phyloP scores from a whole-genome alignment of 2,797 vertebrate genomes.

The Lutjanus argentimaculatus region DNA sequence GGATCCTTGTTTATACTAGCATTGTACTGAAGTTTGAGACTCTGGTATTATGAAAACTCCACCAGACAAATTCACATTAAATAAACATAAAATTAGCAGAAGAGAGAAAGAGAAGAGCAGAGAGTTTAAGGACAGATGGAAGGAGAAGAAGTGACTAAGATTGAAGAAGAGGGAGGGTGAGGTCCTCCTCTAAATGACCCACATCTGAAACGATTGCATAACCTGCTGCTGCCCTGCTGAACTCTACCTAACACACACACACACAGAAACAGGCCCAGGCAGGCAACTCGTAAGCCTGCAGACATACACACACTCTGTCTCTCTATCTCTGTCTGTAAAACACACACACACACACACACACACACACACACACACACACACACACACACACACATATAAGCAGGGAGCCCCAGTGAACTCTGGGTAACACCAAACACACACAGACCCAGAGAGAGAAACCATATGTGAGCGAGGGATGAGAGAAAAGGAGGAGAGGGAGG shows the following conservation, averaged over 20 bases:
- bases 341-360: conserved; percentile 48
- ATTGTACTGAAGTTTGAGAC: no score
- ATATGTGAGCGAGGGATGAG: conserved; percentile 82
- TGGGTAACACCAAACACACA: conserved; percentile 81
- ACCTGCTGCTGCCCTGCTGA: conserved; percentile 71
- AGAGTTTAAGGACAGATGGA: not conserved
- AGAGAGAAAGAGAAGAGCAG: not conserved
- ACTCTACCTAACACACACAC: conserved; percentile 60
- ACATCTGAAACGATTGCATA: conserved; percentile 78
- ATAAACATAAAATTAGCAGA: not conserved
- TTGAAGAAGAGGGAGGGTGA: not conserved
- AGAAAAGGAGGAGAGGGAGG: conserved; percentile 57
- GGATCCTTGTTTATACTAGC: no score
- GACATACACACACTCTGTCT: conserved; percentile 47
- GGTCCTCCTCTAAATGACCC: conserved; percentile 47
- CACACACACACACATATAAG: conserved; percentile 39
- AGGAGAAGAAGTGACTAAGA: not conserved
- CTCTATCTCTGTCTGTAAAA: conserved; percentile 36
- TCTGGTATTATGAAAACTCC: no score
- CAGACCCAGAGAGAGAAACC: conserved; percentile 72
- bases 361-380: conserved; percentile 43
- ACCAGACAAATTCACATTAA: not conserved
- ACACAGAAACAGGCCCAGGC: conserved; percentile 32
- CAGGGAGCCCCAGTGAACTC: conserved; percentile 80
- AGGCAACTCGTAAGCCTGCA: conserved; percentile 44